A percentile compares a stretch with the other conserved stretches of the same genome.
phyloP scores from a whole-genome alignment of 2,113 vertebrate species.

The Columba livia region DNA sequence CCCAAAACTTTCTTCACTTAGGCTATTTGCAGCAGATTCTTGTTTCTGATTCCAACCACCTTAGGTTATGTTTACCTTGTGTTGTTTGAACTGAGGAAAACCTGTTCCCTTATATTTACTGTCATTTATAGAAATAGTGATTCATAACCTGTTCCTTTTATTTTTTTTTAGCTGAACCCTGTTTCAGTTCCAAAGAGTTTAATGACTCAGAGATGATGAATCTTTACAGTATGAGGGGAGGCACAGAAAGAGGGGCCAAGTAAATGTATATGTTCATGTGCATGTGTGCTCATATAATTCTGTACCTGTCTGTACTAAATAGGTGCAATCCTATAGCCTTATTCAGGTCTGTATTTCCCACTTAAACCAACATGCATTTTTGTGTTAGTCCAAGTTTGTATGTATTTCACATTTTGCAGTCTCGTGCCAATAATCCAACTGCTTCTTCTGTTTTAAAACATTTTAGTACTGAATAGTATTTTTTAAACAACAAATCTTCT shows the following conservation, averaged over 20 bases:
- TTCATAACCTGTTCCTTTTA: not conserved
- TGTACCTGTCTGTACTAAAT: not conserved
- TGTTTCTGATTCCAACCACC: not conserved
- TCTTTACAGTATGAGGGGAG: not conserved
- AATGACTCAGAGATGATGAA: not conserved
- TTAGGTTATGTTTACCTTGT: not conserved
- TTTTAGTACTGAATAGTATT: not conserved
- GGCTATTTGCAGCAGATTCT: not conserved
- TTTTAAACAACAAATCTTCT: not conserved
- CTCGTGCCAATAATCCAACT: not conserved
- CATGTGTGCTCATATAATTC: not conserved
- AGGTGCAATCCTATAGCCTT: not conserved
- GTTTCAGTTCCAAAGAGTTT: not conserved
- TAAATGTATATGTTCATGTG: not conserved
- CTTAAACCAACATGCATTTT: not conserved
- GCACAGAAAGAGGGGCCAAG: not conserved
- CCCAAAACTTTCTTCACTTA: not conserved
- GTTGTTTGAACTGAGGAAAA: slow-evolving; percentile 1
- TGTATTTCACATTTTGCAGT: not conserved
- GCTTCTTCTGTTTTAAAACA: not conserved
- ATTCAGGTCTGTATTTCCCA: not conserved
- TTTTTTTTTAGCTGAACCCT: not conserved
- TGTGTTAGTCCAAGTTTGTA: not conserved
- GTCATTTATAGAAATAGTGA: not conserved
- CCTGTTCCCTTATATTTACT: not conserved